These are phyloP conservation scores for Melipona quadrifasciata DNA, from an alignment of 1,140 invertebrate genomes.

Conservation along the genomic window DNA sequence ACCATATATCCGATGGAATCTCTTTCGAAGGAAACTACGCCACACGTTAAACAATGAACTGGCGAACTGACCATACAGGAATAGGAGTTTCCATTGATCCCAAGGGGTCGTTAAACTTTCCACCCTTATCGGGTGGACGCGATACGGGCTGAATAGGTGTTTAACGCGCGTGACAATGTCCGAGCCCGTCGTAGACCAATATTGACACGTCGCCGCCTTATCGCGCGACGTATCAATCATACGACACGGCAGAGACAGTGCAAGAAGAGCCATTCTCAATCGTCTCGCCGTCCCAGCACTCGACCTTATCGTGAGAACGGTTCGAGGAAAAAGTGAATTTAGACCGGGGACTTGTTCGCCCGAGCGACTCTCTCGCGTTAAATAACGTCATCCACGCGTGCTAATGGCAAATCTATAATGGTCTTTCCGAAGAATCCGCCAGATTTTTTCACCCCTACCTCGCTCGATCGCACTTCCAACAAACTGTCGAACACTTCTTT, in stretches of 20 bases:
- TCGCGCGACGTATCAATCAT: conserved; percentile 42
- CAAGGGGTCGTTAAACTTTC: conserved; percentile 49
- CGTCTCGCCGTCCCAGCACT: neutral
- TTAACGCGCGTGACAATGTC: conserved; percentile 42
- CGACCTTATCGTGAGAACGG: neutral
- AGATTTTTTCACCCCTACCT: conserved; percentile 29
- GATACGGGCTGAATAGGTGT: conserved; percentile 17
- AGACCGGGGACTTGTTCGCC: conserved; percentile 20
- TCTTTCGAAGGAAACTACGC: neutral
- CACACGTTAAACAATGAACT: neutral
- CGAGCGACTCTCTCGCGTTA: conserved; percentile 37
- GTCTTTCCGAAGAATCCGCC: conserved; percentile 20
- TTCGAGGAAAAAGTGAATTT: conserved; percentile 25
- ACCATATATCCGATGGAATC: too few relatives aligned
- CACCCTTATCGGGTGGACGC: conserved; percentile 32
- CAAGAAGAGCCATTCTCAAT: conserved; percentile 45
- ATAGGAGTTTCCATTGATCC: conserved; percentile 20
- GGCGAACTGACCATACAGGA: neutral
- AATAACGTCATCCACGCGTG: conserved; percentile 63
- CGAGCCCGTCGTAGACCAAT: conserved; percentile 49
- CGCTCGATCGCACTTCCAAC: neutral
- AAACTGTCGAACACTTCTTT: conserved; percentile 1
- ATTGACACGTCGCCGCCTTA: conserved; percentile 60
- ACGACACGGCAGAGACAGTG: conserved; percentile 3
- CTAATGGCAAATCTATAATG: conserved; percentile 73